Conservation (phyloP, 2,888 invertebrate genomes). For the Megamerina dolium region DNA sequence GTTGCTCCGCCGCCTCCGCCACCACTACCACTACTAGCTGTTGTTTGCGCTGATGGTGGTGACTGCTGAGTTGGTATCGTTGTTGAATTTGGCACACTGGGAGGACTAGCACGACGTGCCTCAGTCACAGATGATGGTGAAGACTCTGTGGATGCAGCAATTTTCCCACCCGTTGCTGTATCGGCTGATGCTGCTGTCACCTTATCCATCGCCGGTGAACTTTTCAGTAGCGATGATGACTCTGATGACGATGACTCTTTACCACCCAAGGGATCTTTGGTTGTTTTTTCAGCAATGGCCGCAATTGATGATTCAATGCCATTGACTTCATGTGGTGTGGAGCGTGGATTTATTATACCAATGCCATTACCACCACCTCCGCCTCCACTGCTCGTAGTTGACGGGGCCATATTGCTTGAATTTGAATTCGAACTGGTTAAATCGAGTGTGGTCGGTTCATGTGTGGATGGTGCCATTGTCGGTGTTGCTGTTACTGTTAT, state of each 20-base stretch:
- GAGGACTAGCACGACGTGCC: too few species aligned
- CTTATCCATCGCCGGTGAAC: conserved; percentile 12
- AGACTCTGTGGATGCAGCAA: too few species aligned
- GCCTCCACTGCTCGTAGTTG: conserved; percentile 30
- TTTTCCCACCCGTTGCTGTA: conserved; percentile 9
- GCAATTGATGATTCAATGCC: conserved; percentile 32
- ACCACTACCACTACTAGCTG: too few species aligned
- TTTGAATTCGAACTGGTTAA: conserved; percentile 47
- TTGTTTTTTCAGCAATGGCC: conserved; percentile 28
- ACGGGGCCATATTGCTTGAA: conserved; percentile 41
- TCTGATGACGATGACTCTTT: conserved; percentile 22
- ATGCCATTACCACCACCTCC: too few species aligned
- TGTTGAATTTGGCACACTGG: too few species aligned
- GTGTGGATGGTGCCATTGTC: conserved; percentile 23
- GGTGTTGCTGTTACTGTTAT: conserved; percentile 12
- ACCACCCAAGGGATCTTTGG: conserved; percentile 24
- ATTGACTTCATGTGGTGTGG: conserved; percentile 37
- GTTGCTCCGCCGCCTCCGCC: too few species aligned
- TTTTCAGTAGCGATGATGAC: conserved; percentile 2
- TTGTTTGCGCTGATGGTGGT: conserved; percentile 19
- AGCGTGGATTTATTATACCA: conserved; percentile 26
- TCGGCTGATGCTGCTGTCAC: conserved; percentile 13
- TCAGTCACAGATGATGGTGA: too few species aligned
- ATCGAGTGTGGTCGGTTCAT: conserved; percentile 44
- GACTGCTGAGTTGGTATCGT: conserved; percentile 15